Percentiles rank a stretch among this genome's conserved stretches.
These are phyloP conservation scores for Eupeodes corollae DNA, from an alignment of 1,140 invertebrate species.

Conservation along the genomic window DNA sequence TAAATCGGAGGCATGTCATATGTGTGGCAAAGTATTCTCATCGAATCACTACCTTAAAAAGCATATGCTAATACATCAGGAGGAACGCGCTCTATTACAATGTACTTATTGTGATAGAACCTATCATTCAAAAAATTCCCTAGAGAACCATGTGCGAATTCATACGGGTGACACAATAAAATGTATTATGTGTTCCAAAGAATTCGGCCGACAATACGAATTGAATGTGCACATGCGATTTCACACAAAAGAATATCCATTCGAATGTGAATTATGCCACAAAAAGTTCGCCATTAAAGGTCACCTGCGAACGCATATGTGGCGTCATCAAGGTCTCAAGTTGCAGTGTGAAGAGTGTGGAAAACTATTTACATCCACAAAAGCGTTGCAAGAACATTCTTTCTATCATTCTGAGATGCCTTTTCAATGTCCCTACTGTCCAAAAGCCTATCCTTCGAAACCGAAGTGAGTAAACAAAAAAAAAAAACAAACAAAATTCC, in stretches of 20 bases:
- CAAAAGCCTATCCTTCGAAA: conserved; percentile 5
- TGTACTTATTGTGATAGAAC: conserved; percentile 6
- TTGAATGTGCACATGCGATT: conserved; percentile 9
- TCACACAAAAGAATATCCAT: conserved; percentile 6
- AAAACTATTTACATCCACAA: conserved; percentile 5
- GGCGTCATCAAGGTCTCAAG: conserved; percentile 5
- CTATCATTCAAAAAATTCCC: conserved; percentile 3
- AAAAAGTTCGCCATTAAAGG: conserved; percentile 9
- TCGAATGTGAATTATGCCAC: conserved; percentile 5
- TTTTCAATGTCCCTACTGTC: conserved; percentile 4
- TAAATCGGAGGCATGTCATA: conserved; percentile 6
- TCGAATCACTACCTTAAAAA: conserved; percentile 4
- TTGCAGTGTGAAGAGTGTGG: conserved; percentile 9
- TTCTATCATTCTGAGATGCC: conserved; percentile 7
- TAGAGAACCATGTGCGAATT: conserved; percentile 4
- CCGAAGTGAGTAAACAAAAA: conserved; percentile 7
- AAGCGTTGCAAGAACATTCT: conserved; percentile 7
- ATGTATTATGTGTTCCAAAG: conserved; percentile 1
- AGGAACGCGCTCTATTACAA: not conserved
- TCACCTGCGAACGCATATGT: conserved; percentile 6
- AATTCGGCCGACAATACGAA: conserved; percentile 6
- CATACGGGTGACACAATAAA: conserved; percentile 7
- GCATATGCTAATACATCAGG: conserved; percentile 2
- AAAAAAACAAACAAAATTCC: too few relatives aligned
- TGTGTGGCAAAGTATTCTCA: conserved; percentile 6